Evolutionary conservation across 30 jellyfish, hydroid and myxozoan genomes (phyloP).

Genomic region (Cassiopea xamachana): DNA sequence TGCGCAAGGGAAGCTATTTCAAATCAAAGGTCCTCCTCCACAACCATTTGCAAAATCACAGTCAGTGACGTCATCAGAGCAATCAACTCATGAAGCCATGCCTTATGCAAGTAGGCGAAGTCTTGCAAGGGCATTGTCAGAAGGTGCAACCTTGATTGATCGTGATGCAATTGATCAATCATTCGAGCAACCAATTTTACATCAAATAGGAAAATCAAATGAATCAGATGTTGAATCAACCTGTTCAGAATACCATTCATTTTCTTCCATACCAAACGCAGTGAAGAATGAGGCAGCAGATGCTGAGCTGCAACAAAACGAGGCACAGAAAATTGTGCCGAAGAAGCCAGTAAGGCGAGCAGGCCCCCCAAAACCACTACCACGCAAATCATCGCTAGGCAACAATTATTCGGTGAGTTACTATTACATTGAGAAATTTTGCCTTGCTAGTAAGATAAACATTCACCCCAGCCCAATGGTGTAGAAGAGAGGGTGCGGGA

Average conservation of each 20-base stretch:
- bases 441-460: no score
- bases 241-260: constrained; percentile 27
- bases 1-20: not conserved
- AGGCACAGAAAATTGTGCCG: not conserved
- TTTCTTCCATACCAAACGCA: constrained; percentile 15
- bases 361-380: constrained; percentile 46
- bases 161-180: not conserved
- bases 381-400: constrained; percentile 11
- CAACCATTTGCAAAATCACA: not conserved
- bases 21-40: no score
- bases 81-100: not conserved
- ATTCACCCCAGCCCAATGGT: no score
- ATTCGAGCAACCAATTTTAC: not conserved
- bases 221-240: constrained; percentile 42
- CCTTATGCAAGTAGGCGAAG: constrained; percentile 16
- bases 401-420: not conserved
- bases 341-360: constrained; percentile 26
- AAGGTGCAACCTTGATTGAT: not conserved
- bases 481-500: no score
- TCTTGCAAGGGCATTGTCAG: constrained; percentile 3
- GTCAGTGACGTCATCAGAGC: not conserved
- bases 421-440: no score
- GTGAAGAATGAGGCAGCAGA: not conserved
- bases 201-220: not conserved
- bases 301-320: not conserved